Base-by-base conservation (phyloP, 1,140 invertebrate species). In the Meteorus sp. region DNA sequence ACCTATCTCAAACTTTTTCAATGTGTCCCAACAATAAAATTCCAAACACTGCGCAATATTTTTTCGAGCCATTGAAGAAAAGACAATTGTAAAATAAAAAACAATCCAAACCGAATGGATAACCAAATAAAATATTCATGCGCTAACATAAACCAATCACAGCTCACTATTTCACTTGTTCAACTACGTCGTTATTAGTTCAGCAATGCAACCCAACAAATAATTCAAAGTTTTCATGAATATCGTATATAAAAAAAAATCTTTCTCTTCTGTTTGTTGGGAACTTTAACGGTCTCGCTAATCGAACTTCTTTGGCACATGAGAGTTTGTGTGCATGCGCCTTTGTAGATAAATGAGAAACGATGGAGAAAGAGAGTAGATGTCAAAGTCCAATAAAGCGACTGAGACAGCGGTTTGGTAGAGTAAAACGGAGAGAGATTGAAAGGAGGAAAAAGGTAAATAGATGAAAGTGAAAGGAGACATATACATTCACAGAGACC, bases 21-120 rank as follows among this genome's bases (percentile, higher is more conserved):
- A 55, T 55, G 52, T 55, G 52, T 43, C 52, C 52, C 25, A 17
- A 11, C 39, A 55, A 43, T 55, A 55, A 55, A 55, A 55, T 41
- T 55, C 39, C 52, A 17, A 15, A 33, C 39, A 23, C 23, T 13
- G 27, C 27, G 29, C 44, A 43, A 43, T 41, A 43, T 31, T 51
- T 9, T 41, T 44, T 29, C 20, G 1, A 29, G 9, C n/a, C n/a
- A 23, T 3, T 23, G n/a, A 31, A 43, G 23, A 55, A 23, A 44
- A 39, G 25, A 37, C 17, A 52, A 53, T 37, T 52, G 41, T 35
- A 22, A 20, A 22, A 53, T 23, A 53, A 35, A 15, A 31, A 50
- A 29, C 13, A 29, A 29, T 2, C n/a, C n/a, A 0, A 33, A 33
- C n/a, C 31, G 13, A 39, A 39, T 39, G 17, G 35, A 15, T 39